phyloP scores from a whole-genome alignment of 2,888 invertebrate species.

The Trissolcus japonicus region DNA sequence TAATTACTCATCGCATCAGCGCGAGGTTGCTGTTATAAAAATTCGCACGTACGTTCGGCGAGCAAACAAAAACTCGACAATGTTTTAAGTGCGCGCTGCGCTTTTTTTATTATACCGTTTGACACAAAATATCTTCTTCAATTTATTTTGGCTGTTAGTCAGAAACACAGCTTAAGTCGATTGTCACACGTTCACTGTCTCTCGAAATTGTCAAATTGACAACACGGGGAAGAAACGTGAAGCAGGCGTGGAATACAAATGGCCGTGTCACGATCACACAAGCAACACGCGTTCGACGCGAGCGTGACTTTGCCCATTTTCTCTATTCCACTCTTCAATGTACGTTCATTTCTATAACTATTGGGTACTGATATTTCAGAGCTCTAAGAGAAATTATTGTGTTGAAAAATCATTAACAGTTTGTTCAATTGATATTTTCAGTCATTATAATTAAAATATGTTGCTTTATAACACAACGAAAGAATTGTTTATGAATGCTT shows the following conservation, averaged over 20 bases:
- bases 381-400: conserved; percentile 11
- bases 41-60: neutral
- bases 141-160: conserved; percentile 52
- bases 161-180: conserved; percentile 52
- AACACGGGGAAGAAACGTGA: conserved; percentile 51
- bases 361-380: conserved; percentile 6
- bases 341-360: conserved; percentile 5
- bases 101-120: conserved; percentile 12
- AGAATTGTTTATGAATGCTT: too few relatives aligned
- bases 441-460: neutral
- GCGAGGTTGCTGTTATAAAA: conserved; percentile 21
- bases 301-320: conserved; percentile 54
- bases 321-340: conserved; percentile 26
- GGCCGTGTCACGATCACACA: conserved; percentile 46
- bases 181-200: conserved; percentile 50
- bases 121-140: conserved; percentile 31
- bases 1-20: conserved; percentile 19
- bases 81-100: conserved; percentile 9
- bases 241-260: conserved; percentile 55
- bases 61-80: conserved; percentile 19
- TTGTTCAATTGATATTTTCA: neutral
- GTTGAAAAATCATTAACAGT: neutral
- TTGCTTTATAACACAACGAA: neutral
- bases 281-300: conserved; percentile 52
- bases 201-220: conserved; percentile 56